Base-by-base conservation (phyloP, 2,888 invertebrate species). In the Agapostemon virescens region DNA sequence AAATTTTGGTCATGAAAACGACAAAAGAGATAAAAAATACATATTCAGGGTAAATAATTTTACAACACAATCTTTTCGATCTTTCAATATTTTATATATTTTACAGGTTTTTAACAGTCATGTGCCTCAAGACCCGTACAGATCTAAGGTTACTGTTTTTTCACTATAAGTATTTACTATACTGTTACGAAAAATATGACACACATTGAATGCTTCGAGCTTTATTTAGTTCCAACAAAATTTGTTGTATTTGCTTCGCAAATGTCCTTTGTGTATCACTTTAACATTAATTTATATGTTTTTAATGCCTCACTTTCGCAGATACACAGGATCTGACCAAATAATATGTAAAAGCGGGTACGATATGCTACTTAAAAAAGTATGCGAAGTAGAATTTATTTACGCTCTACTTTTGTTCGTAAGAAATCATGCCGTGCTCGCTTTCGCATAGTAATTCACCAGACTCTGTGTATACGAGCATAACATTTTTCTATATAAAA, bases 81-180 rank as follows among this genome's bases (percentile, higher is more conserved):
- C 81, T 78, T 86, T 84, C 76, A 85, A 83, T 81, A 81, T 87
- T 86, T 90, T 90, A 85, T 80, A 84, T 90, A 85, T 90, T 95
- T 96, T 96, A 93, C 95, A 97, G 97, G 97, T 97, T 93, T 97
- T 97, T 95, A 98, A 97, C 96, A 97, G 97, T 95, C 98, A 98
- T 95, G 97, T 97, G 95, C 96, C 97, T 94, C 96, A 96, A 95
- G 97, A 97, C 95, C 96, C 97, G 93, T 97, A 96, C 95, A 96
- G 97, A 95, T 96, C 97, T 94, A 97, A 97, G 96, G 96, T 97
- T 96, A 95, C 95, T 95, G 95, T 94, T 94, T 94, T 85, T 89
- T 89, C 79, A 86, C 83, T 88, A 86, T 78, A 83, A 86, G 76
- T 88, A 87, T 85, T 83, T 79, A 83, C 81, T 80, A 80, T 69